Percentiles rank a stretch among this genome's conserved stretches.
Evolutionary conservation across 2,888 invertebrate species (phyloP).

Genomic region (Alentia gelatinosa): DNA sequence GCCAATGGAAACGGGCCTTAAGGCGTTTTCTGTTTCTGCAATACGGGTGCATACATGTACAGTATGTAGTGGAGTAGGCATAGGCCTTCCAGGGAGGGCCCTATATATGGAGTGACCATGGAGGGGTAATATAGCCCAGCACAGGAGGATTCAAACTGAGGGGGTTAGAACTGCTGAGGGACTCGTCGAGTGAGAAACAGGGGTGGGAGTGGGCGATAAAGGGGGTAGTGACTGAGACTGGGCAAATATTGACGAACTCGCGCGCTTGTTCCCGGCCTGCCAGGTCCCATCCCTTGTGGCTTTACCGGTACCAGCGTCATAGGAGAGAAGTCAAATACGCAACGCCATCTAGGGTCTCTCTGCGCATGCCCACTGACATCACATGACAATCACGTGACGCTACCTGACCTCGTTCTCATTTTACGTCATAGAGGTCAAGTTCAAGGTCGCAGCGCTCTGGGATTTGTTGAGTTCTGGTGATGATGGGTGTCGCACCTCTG

Average conservation of each 20-base stretch:
- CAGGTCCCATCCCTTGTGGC: not conserved
- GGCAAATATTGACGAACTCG: not conserved
- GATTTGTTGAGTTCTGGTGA: no score
- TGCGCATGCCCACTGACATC: not conserved
- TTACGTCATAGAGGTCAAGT: no score
- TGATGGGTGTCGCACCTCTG: no score
- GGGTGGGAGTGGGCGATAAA: not conserved
- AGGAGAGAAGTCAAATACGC: not conserved
- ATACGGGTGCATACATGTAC: no score
- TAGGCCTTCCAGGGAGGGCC: no score
- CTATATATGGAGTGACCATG: no score
- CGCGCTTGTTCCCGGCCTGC: not conserved
- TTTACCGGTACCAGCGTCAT: not conserved
- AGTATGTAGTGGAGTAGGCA: no score
- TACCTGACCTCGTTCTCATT: not conserved
- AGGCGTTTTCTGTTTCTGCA: no score
- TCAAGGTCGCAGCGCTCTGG: no score
- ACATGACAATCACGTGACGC: not conserved
- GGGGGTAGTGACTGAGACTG: not conserved
- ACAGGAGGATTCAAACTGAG: no score
- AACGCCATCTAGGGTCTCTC: not conserved
- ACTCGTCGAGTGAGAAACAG: not conserved
- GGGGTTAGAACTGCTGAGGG: not conserved
- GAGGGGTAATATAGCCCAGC: no score
- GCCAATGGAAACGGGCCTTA: no score